A percentile compares a stretch with the other conserved stretches of the same genome.
phyloP scores from a whole-genome alignment of 2,113 vertebrate species.

The Zosterops lateralis region DNA sequence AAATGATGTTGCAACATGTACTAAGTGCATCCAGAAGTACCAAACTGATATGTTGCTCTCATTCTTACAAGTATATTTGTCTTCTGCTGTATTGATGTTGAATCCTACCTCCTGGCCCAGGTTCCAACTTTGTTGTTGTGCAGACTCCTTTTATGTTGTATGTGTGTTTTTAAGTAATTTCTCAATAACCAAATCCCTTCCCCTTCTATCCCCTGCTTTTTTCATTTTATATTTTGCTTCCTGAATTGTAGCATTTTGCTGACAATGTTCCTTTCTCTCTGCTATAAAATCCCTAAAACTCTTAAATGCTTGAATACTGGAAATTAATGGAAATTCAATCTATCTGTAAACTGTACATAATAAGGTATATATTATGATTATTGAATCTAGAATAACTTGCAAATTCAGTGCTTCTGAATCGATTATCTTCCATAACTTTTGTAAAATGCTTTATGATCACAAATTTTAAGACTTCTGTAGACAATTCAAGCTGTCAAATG shows the following conservation, averaged over 20 bases:
- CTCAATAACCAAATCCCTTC: background rate
- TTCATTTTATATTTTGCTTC: background rate
- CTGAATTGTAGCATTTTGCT: background rate
- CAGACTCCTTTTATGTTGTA: background rate
- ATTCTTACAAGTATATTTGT: background rate
- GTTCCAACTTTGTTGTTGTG: background rate
- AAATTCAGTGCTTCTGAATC: background rate
- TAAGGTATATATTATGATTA: background rate
- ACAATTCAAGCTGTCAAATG: background rate
- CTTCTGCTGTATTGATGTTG: background rate
- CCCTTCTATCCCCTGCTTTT: background rate
- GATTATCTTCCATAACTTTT: background rate
- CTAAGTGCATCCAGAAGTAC: background rate
- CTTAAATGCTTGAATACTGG: conserved; percentile 39
- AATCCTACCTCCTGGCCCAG: background rate
- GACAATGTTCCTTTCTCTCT: background rate
- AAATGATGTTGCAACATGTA: background rate
- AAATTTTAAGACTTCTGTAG: background rate
- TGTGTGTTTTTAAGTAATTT: background rate
- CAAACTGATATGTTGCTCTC: background rate
- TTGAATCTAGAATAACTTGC: background rate
- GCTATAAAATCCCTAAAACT: background rate
- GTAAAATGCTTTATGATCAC: background rate
- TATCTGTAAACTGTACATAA: background rate
- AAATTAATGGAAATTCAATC: conserved; percentile 32